Base-by-base conservation (phyloP, 1,140 invertebrate genomes). In the Pseudomyrmex pallidus region DNA sequence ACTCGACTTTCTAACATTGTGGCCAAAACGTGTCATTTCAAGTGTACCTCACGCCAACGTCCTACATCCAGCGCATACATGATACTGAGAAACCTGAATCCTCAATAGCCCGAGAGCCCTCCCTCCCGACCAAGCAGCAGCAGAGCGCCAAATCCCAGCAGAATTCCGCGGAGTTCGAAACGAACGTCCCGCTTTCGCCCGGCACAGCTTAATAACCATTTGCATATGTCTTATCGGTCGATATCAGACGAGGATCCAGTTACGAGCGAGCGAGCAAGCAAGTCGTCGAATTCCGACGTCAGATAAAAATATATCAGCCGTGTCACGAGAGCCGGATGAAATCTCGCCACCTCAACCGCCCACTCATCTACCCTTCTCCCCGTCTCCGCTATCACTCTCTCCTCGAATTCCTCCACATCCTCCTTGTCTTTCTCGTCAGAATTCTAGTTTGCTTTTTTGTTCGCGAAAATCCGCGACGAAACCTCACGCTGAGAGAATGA, bases 281-380 rank as follows among this genome's bases (percentile, higher is more conserved):
- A 63, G 48, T 63, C 20, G 67, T 73, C 50, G 72, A 82, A 63
- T 74, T 25, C 20, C 46, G 20, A 70, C 44, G 54, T 63, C 70
- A 76, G 78, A 63, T 82, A 82, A 74, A 82, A 82, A 82, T 82
- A 74, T 66, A 70, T 83, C 78, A 74, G 57, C 46, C 15, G 62
- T 54, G 56, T 80, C 83, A 62, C 54, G 50, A 78, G 66, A 82
- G 68, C 61, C 77, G 25, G 67, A 82, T 82, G 48, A 59, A 85
- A 85, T 83, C 56, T 82, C 72, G 12, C 22, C 25, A 12, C 12
- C 56, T 13, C 70, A 46, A 35, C 59, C 72, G 50, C 61, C 48
- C 76, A 22, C 64, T 63, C 46, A 63, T 74, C 73, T 35, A 59
- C 1, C 25, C 22, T 15, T 3, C 22, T n/a, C 10, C 20, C 20